Evolutionary conservation across 2,888 invertebrate genomes (phyloP).

Genomic region (Parnassius apollo): DNA sequence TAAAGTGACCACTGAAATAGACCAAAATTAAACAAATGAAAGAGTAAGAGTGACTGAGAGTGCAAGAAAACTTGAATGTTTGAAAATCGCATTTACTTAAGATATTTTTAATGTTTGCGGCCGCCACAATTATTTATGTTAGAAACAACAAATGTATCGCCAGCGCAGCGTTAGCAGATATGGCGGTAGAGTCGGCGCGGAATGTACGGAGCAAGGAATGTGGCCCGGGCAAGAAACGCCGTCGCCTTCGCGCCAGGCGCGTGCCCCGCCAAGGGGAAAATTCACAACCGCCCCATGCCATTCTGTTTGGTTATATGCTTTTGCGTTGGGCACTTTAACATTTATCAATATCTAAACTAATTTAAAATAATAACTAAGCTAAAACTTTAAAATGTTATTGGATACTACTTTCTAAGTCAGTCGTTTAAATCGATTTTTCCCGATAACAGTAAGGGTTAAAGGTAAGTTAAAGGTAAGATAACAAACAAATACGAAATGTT

Average conservation of each 20-base stretch:
- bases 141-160: slow-evolving; percentile 12
- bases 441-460: too few relatives aligned
- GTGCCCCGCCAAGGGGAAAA: slow-evolving; percentile 22
- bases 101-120: neutral
- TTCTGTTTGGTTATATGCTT: neutral
- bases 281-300: slow-evolving; percentile 2
- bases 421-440: too few relatives aligned
- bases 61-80: too few relatives aligned
- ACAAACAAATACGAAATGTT: too few relatives aligned
- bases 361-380: neutral
- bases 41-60: too few relatives aligned
- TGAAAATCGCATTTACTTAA: too few relatives aligned
- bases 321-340: neutral
- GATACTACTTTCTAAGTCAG: too few relatives aligned
- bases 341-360: slow-evolving; percentile 1
- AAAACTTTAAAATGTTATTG: too few relatives aligned
- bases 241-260: slow-evolving; percentile 36
- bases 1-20: too few relatives aligned
- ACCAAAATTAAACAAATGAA: too few relatives aligned
- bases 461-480: too few relatives aligned
- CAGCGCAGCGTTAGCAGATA: slow-evolving; percentile 16
- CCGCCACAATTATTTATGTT: slow-evolving; percentile 3
- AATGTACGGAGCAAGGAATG: slow-evolving; percentile 67
- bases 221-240: slow-evolving; percentile 61
- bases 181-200: slow-evolving; percentile 42